These are phyloP conservation scores for Lycodopsis pacificus DNA, from an alignment of 2,797 vertebrate genomes.

Conservation along the genomic window DNA sequence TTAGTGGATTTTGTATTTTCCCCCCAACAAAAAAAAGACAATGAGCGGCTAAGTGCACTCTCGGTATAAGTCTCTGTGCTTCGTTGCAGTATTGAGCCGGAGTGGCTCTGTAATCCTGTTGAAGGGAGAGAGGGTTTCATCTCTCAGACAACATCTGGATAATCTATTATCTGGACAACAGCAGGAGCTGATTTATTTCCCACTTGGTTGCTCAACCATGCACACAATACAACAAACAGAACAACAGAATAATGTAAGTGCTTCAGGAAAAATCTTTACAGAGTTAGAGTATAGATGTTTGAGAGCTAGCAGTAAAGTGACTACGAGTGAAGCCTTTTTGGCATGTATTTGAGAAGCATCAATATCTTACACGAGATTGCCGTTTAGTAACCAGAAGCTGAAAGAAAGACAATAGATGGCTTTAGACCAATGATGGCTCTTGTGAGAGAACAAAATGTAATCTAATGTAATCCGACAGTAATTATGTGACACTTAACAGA, in stretches of 20 bases:
- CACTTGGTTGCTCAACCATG: constrained; percentile 26
- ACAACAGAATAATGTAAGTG: constrained; percentile 19
- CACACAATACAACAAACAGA: constrained; percentile 17
- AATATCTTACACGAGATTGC: constrained; percentile 40
- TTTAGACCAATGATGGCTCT: background rate
- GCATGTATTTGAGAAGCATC: constrained; percentile 37
- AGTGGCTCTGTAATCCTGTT: constrained; percentile 26
- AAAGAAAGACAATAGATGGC: background rate
- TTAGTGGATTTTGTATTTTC: constrained; percentile 50
- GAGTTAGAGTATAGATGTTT: constrained; percentile 17
- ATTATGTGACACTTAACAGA: background rate
- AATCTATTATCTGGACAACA: constrained; percentile 47
- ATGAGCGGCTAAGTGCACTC: constrained; percentile 24
- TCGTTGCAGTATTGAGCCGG: constrained; percentile 15
- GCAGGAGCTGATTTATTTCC: constrained; percentile 15
- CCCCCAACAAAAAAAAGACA: constrained; percentile 35
- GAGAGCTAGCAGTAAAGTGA: background rate
- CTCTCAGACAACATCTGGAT: constrained; percentile 44
- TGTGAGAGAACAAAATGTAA: background rate
- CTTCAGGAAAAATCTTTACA: constrained; percentile 27
- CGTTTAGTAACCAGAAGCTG: constrained; percentile 15
- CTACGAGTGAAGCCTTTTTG: background rate
- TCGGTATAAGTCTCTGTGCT: constrained; percentile 20
- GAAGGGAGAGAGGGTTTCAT: constrained; percentile 37
- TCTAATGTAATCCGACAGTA: background rate